Base-by-base conservation (phyloP, 2,797 vertebrate genomes). In the Lacerta bilineata region DNA sequence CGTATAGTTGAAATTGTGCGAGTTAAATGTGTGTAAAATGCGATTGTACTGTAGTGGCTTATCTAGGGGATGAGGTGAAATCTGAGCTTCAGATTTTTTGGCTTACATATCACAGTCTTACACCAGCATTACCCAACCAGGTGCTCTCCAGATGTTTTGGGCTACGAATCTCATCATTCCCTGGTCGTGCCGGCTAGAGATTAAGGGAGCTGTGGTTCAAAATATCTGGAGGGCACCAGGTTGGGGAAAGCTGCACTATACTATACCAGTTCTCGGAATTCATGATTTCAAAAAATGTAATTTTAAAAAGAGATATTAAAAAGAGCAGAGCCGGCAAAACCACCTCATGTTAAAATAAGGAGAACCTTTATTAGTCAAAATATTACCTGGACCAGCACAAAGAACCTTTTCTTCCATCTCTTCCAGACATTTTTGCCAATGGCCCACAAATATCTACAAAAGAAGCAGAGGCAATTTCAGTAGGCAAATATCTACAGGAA, bases 341-440 rank as follows among this genome's bases (percentile, higher is more conserved):
- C 2, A 20, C 20, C 41, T 18, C 36, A 43, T 20, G 20, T 61
- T 69, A 36, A 36, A 59, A 64, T 46, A 20, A 78, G 7, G 55
- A 50, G 36, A 83, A 39, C 17, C 83, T 33, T 3, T 90, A 88
- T 36, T 77, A 90, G 77, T 84, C 94, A 93, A 93, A 96, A 89
- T 89, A 84, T 97, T 98, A 99, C 99, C 98, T 99, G 99, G 81
- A 99, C 99, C 88, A 99, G 96, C 87, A 99, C 99, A 95, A 99
- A 99, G 96, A 99, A 99, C 71, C 99, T 97, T 93, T 99, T 99
- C 97, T 99, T 99, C 99, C 99, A 99, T 94, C 99, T 98, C 96
- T 99, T 99, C 99, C 99, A 99, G 90, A 99, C 98, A 71, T 99
- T 99, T 96, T 99, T 99, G 93, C 99, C 99, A 78, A 99, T 98